Conservation (phyloP, 1,140 invertebrate species). For the Helicorthomorpha holstii region DNA sequence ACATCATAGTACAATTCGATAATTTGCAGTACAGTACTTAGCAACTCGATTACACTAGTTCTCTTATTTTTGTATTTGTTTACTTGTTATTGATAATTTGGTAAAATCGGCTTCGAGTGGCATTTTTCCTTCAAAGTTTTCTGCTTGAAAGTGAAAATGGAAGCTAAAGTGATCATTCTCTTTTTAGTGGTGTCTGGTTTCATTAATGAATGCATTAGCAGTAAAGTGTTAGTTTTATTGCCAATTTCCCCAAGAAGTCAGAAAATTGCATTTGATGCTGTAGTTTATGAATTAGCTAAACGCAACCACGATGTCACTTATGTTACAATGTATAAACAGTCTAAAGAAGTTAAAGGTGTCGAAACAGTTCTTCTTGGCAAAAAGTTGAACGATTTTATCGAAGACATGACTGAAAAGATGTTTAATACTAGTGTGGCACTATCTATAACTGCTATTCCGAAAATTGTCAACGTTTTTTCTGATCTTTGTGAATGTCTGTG, state of each 20-base stretch:
- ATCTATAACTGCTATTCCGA: background rate
- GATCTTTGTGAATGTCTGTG: background rate
- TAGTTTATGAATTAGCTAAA: constrained; percentile 40
- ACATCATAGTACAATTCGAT: too few relatives aligned
- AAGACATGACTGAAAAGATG: background rate
- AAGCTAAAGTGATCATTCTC: too few relatives aligned
- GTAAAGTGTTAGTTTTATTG: constrained; percentile 44
- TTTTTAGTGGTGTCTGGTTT: too few relatives aligned
- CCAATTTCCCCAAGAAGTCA: constrained; percentile 46
- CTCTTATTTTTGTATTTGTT: too few relatives aligned
- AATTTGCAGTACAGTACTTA: too few relatives aligned
- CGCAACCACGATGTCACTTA: constrained; percentile 32
- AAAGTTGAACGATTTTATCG: background rate
- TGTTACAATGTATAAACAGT: background rate
- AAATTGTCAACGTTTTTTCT: background rate
- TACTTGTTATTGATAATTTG: too few relatives aligned
- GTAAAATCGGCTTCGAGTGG: too few relatives aligned
- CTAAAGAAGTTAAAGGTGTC: background rate
- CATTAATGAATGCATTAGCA: too few relatives aligned
- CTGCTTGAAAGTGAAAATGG: too few relatives aligned
- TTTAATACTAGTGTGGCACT: background rate
- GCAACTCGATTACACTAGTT: too few relatives aligned
- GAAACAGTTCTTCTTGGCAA: background rate
- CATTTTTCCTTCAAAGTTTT: too few relatives aligned
- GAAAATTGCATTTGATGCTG: constrained; percentile 41